Percentiles rank a stretch among this genome's conserved stretches.
Conservation (phyloP, 2,888 invertebrate species). For the Metallyticus violacea region DNA sequence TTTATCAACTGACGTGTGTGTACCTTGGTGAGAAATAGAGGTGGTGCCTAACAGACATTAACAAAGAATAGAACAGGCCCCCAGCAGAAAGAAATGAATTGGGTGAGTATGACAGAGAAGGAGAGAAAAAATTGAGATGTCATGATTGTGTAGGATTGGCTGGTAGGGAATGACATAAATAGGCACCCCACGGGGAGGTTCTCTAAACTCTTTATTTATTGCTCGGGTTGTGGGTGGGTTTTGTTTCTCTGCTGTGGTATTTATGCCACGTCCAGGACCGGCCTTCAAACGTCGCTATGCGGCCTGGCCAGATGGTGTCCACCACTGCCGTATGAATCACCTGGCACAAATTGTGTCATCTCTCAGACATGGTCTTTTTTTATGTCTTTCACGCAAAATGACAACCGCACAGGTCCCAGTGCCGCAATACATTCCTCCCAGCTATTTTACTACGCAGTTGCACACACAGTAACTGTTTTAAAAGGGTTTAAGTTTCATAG, state of each 20-base stretch:
- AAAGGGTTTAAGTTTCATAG: neutral
- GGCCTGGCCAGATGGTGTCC: neutral
- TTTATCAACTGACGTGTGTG: neutral
- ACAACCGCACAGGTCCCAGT: neutral
- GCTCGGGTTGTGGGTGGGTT: conserved; percentile 10
- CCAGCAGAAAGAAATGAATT: neutral
- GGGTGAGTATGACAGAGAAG: neutral
- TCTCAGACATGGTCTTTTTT: no score
- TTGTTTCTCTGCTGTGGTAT: neutral
- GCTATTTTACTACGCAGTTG: neutral
- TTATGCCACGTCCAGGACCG: neutral
- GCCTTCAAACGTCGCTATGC: no score
- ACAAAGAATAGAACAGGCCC: neutral
- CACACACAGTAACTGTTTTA: neutral
- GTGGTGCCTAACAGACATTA: neutral
- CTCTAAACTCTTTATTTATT: conserved; percentile 24
- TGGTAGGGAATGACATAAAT: conserved; percentile 14
- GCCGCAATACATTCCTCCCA: neutral
- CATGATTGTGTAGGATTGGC: conserved; percentile 15
- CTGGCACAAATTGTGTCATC: neutral
- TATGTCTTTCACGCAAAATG: no score
- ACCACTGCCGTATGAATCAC: neutral
- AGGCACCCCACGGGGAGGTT: conserved; percentile 16
- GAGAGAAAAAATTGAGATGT: conserved; percentile 14
- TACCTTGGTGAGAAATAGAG: conserved; percentile 2